Conservation (phyloP, 2,797 vertebrate genomes). For the Myioborus melanocephalus region DNA sequence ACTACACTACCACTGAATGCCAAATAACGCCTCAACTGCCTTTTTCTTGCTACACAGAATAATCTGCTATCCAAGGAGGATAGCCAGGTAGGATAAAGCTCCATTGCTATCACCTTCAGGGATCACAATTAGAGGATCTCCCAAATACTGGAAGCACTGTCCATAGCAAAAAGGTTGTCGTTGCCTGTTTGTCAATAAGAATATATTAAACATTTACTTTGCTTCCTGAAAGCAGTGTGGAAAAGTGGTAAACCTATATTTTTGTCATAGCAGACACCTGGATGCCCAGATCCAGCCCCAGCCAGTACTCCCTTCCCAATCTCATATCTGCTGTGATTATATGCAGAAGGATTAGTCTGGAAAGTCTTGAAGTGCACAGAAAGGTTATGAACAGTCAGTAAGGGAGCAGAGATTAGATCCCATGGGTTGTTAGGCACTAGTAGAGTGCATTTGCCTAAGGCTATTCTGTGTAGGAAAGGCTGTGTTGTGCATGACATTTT, state of each 20-base stretch:
- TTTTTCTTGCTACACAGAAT: background rate
- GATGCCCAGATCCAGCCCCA: background rate
- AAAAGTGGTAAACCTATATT: background rate
- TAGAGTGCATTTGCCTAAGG: conserved; percentile 64
- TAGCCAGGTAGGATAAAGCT: background rate
- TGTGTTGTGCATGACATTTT: conserved; percentile 60
- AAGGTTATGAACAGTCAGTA: conserved; percentile 36
- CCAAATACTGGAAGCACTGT: background rate
- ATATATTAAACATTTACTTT: background rate
- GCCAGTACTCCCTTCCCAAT: background rate
- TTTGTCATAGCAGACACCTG: background rate
- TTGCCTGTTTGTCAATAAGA: background rate
- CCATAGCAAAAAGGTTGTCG: background rate
- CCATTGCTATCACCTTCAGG: background rate
- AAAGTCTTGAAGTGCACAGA: conserved; percentile 51
- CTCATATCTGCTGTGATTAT: background rate
- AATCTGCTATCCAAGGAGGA: background rate
- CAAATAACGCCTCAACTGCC: background rate
- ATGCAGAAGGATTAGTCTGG: conserved; percentile 14
- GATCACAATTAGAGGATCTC: background rate
- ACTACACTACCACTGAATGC: background rate
- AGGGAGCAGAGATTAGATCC: conserved; percentile 62
- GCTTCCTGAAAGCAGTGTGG: background rate
- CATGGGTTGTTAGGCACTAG: conserved; percentile 57
- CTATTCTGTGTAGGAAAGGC: conserved; percentile 54